A percentile compares a stretch with the other conserved stretches of the same genome.
These are phyloP conservation scores for Ceyx margarethae DNA, from an alignment of 2,113 vertebrate genomes.

Conservation along the genomic window DNA sequence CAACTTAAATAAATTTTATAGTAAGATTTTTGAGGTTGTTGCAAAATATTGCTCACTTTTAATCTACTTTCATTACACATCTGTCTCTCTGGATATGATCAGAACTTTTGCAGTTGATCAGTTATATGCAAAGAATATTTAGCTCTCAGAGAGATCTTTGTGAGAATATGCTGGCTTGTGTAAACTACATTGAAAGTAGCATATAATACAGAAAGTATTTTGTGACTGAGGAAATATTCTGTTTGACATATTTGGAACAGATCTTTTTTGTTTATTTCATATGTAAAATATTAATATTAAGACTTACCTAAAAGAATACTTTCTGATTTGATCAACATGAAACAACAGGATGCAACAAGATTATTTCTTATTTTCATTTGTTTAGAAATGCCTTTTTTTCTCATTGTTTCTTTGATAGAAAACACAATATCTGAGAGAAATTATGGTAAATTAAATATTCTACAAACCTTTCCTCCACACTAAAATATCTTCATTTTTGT, in stretches of 20 bases:
- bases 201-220: not conserved
- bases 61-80: not conserved
- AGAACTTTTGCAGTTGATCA: not conserved
- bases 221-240: not conserved
- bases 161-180: not conserved
- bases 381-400: not conserved
- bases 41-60: not conserved
- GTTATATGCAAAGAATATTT: not conserved
- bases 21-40: not conserved
- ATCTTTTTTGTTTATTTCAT: not conserved
- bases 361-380: not conserved
- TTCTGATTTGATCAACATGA: not conserved
- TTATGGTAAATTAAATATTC: not conserved
- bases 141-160: not conserved
- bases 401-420: not conserved
- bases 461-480: not conserved
- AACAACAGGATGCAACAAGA: not conserved
- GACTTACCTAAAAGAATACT: not conserved
- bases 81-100: not conserved
- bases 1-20: not conserved
- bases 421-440: not conserved
- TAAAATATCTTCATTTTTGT: not conserved
- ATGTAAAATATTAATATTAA: not conserved
- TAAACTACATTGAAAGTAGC: not conserved
- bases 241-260: not conserved